Base-by-base conservation (phyloP, 2,888 invertebrate species). In the Ochropacha duplaris region DNA sequence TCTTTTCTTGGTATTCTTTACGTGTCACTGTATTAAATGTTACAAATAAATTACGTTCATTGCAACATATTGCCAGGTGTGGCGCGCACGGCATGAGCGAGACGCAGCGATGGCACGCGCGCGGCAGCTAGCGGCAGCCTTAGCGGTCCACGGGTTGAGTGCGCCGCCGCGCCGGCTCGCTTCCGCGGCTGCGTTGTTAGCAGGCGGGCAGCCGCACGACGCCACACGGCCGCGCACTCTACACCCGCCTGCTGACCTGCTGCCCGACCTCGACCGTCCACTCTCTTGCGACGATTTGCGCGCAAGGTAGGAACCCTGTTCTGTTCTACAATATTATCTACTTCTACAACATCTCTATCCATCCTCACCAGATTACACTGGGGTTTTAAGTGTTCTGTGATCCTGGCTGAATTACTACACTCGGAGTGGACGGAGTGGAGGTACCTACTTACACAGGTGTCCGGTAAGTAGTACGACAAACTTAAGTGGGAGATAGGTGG, bases 81-180 rank as follows among this genome's bases (percentile, higher is more conserved):
- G 98, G 98, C 97, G 98, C 80, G 97, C 97, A 52, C 96, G 97
- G 74, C 96, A 98, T 83, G 98, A 98, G 83, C 94, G 98, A 72
- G 98, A 98, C 84, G 95, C 98, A 88, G 97, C 98, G 0, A 94
- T 96, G 72, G 93, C 97, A 75, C 94, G 97, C 76, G 96, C 98
- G 73, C 95, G 97, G 60, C 97, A 98, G 84, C 91, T 98, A 76
- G 97, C 98, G 79, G 96, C 96, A 82, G 96, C 97, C 79, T 94
- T 98, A 89, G 97, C 97, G 85, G 95, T 95, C 61, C 96, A 97
- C 86, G 97, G 97, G 70, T 95, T 97, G 81, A 95, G 96, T 79
- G 95, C 96, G 65, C 96, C 95, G 66, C 95, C 96, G 73, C 94
- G 95, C 77, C 94, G 94, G 65, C 86, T 94, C 49, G 94, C 94